These are phyloP conservation scores for Drosophila planitibia DNA, from an alignment of 2,888 invertebrate genomes.

Conservation along the genomic window DNA sequence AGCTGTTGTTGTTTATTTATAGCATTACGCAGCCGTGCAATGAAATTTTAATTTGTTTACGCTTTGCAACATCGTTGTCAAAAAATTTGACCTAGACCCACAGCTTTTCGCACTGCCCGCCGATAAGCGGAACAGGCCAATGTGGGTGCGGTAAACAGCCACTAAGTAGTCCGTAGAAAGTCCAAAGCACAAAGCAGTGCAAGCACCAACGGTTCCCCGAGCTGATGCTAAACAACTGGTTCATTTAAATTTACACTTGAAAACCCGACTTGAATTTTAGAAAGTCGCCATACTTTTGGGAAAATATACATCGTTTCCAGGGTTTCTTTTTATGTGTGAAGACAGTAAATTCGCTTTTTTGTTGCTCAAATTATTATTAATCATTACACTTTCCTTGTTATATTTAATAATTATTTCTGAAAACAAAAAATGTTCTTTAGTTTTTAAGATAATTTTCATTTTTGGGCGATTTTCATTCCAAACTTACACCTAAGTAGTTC, in stretches of 20 bases:
- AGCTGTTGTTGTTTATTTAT: constrained; percentile 19
- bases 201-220: background rate
- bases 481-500: constrained; percentile 3
- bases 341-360: background rate
- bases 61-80: constrained; percentile 17
- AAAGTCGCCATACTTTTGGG: background rate
- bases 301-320: rapidly evolving
- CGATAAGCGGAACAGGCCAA: constrained; percentile 52
- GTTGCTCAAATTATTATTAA: background rate
- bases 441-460: background rate
- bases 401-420: background rate
- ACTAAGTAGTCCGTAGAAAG: constrained; percentile 1
- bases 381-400: background rate
- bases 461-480: background rate
- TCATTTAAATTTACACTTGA: constrained; percentile 38
- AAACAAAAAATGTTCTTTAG: background rate
- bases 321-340: background rate
- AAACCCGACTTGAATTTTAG: background rate
- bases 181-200: background rate
- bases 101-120: constrained; percentile 26
- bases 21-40: constrained; percentile 38
- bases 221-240: background rate
- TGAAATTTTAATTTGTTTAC: constrained; percentile 72
- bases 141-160: constrained; percentile 64
- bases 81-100: constrained; percentile 52